Conservation (phyloP, 2,888 invertebrate genomes). For the Parnassius apollo region DNA sequence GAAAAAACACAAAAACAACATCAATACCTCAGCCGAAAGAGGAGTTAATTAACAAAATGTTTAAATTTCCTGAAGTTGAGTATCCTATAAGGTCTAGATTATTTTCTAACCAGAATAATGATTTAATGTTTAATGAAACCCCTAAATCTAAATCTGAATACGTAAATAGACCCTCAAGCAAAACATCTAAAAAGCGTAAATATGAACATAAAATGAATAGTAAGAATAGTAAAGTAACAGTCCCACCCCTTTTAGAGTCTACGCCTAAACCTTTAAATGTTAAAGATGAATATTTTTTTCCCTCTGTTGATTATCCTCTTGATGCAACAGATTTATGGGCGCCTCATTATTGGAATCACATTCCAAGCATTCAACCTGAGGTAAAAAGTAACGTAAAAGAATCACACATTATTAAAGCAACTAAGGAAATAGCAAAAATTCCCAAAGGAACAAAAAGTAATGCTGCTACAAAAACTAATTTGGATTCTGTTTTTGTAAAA, state of each 20-base stretch:
- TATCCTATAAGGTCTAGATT: conserved; percentile 34
- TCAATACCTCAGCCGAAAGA: conserved; percentile 14
- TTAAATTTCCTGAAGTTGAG: conserved; percentile 53
- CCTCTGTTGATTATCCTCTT: conserved; percentile 63
- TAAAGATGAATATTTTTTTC: conserved; percentile 44
- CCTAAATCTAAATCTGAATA: conserved; percentile 12
- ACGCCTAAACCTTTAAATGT: conserved; percentile 33
- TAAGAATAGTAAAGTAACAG: conserved; percentile 1
- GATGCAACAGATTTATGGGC: conserved; percentile 54
- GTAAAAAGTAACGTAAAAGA: conserved; percentile 20
- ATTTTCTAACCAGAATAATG: conserved; percentile 26
- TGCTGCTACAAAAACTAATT: not conserved
- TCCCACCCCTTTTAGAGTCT: conserved; percentile 22
- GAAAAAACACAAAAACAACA: conserved; percentile 6
- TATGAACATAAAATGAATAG: conserved; percentile 29
- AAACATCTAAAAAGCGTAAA: conserved; percentile 32
- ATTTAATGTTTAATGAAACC: conserved; percentile 15
- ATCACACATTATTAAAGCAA: conserved; percentile 19
- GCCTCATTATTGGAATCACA: conserved; percentile 50
- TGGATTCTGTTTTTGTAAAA: conserved; percentile 3
- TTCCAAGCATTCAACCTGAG: conserved; percentile 31
- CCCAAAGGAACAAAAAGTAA: conserved; percentile 7
- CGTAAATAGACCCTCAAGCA: not conserved
- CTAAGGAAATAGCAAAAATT: conserved; percentile 7
- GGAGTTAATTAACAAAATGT: conserved; percentile 34